phyloP scores from a whole-genome alignment of 2,113 vertebrate genomes.

The Chinchilla lanigera region DNA sequence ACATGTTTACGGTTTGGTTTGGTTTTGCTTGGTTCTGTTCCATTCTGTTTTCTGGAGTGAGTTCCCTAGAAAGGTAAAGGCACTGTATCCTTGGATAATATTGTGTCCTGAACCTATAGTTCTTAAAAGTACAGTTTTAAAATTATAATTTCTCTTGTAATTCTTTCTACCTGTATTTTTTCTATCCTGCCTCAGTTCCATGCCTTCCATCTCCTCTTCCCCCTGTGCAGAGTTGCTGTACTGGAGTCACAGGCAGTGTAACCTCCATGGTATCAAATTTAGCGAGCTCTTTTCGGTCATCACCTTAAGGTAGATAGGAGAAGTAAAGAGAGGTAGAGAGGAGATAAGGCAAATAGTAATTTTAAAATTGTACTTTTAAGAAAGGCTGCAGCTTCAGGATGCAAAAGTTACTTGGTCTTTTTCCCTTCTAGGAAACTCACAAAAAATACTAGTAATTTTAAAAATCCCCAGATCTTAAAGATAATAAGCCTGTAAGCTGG shows the following conservation, averaged over 20 bases:
- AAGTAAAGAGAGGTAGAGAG: background rate
- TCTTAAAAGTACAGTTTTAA: background rate
- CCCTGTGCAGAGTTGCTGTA: background rate
- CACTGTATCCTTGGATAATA: background rate
- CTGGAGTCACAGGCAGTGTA: background rate
- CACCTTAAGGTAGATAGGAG: background rate
- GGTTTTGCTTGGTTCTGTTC: background rate
- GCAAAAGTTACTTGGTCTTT: background rate
- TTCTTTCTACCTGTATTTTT: background rate
- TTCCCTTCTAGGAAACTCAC: background rate
- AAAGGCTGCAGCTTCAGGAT: background rate
- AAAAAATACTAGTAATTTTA: background rate
- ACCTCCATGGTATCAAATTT: background rate
- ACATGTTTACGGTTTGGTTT: background rate
- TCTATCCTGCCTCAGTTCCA: background rate
- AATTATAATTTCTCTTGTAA: background rate
- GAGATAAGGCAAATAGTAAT: background rate
- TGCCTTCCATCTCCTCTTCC: background rate
- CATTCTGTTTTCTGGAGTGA: background rate
- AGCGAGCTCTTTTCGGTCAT: accelerated
- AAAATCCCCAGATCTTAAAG: background rate
- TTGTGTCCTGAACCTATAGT: background rate
- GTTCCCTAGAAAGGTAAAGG: background rate
- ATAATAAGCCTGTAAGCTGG: background rate
- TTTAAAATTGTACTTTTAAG: background rate